A percentile compares a stretch with the other conserved stretches of the same genome.
phyloP scores from a whole-genome alignment of 1,140 invertebrate genomes.

The Xylocopa sonorina region DNA sequence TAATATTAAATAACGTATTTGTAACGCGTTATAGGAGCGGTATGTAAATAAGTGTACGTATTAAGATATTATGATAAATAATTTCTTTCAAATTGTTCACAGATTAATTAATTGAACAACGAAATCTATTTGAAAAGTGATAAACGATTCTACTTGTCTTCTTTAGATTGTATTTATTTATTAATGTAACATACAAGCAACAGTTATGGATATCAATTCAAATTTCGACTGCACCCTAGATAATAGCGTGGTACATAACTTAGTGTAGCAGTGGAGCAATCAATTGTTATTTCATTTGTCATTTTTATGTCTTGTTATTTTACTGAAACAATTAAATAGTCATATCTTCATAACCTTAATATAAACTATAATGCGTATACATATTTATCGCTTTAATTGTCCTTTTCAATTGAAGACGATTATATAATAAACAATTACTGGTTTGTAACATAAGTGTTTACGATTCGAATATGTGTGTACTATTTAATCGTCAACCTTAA shows the following conservation, averaged over 20 bases:
- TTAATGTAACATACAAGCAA: constrained; percentile 23
- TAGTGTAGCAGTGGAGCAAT: constrained; percentile 73
- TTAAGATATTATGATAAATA: not conserved
- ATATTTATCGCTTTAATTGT: constrained; percentile 65
- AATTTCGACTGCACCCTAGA: constrained; percentile 18
- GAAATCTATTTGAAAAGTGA: not conserved
- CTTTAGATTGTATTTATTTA: constrained; percentile 44
- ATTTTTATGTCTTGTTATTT: constrained; percentile 77
- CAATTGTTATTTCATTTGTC: constrained; percentile 77
- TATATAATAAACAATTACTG: constrained; percentile 70
- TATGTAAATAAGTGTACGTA: no score
- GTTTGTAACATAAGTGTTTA: constrained; percentile 63
- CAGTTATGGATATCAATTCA: constrained; percentile 12
- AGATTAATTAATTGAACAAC: not conserved
- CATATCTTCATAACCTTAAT: constrained; percentile 72
- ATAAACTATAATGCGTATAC: constrained; percentile 57
- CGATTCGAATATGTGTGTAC: constrained; percentile 29
- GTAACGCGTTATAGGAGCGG: not conserved
- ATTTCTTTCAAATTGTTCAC: not conserved
- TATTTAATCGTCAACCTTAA: constrained; percentile 16
- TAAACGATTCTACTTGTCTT: constrained; percentile 20
- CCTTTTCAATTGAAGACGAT: constrained; percentile 63
- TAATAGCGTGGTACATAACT: constrained; percentile 41
- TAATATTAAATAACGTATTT: not conserved
- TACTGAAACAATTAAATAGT: constrained; percentile 71